Evolutionary conservation across 2,888 invertebrate species (phyloP).

Genomic region (Sabellastarte sp.): DNA sequence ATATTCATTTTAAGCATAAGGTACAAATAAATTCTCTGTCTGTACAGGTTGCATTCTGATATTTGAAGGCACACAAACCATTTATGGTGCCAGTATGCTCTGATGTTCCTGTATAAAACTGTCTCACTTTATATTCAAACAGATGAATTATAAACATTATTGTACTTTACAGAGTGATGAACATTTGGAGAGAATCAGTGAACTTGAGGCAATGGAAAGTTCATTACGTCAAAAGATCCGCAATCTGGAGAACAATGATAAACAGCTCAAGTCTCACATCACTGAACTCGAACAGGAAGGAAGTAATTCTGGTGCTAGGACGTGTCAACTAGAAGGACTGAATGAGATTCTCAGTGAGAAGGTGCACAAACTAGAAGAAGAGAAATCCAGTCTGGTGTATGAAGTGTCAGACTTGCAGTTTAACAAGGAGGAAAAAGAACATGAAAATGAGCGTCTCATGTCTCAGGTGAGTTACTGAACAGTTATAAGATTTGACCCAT

Average conservation of each 20-base stretch:
- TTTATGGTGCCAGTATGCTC: too few relatives aligned
- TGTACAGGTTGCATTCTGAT: too few relatives aligned
- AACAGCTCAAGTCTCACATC: conserved; percentile 12
- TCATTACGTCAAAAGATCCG: conserved; percentile 21
- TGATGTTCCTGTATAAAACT: too few relatives aligned
- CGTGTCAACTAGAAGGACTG: conserved; percentile 13
- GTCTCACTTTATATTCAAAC: too few relatives aligned
- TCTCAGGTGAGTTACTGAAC: neutral
- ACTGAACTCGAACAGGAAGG: conserved; percentile 20
- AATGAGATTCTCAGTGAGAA: conserved; percentile 16
- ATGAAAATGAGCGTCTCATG: conserved; percentile 13
- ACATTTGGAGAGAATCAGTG: conserved; percentile 15
- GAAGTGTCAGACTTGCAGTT: conserved; percentile 18
- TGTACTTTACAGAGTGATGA: conserved; percentile 10
- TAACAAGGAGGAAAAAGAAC: conserved; percentile 5
- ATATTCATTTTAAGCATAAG: too few relatives aligned
- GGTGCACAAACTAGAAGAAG: conserved; percentile 43
- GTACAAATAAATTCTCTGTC: too few relatives aligned
- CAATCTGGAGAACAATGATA: conserved; percentile 19
- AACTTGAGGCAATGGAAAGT: conserved; percentile 19
- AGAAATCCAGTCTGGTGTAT: conserved; percentile 37
- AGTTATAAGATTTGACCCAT: too few relatives aligned
- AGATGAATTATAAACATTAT: too few relatives aligned
- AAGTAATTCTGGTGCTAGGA: conserved; percentile 6
- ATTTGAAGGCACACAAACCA: too few relatives aligned